These are phyloP conservation scores for Drosophila varians DNA, from an alignment of 1,140 invertebrate genomes.

Conservation along the genomic window DNA sequence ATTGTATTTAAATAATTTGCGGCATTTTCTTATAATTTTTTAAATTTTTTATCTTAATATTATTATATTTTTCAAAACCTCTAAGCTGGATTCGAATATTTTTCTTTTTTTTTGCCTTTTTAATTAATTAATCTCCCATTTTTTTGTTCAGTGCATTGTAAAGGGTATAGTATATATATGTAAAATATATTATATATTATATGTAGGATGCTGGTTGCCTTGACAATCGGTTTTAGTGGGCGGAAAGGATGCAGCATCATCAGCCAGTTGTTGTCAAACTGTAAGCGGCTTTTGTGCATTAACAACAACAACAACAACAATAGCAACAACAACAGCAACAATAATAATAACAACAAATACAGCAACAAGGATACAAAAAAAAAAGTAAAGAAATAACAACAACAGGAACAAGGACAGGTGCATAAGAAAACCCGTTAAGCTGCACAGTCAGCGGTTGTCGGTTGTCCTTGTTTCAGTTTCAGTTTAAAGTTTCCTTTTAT, in stretches of 20 bases:
- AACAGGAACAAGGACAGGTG: constrained; percentile 21
- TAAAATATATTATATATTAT: neutral
- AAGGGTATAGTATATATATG: no score
- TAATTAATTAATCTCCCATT: no score
- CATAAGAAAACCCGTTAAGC: constrained; percentile 43
- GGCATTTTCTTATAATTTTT: no score
- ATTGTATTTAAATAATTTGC: no score
- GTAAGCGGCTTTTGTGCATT: constrained; percentile 69
- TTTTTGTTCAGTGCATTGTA: neutral
- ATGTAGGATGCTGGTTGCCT: constrained; percentile 29
- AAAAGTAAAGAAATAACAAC: neutral
- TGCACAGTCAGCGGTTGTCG: constrained; percentile 59
- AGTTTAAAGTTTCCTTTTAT: constrained; percentile 59
- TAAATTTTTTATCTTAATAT: no score
- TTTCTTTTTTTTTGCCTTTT: no score
- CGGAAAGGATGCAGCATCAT: constrained; percentile 11
- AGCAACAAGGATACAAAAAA: constrained; percentile 14
- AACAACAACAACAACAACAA: constrained; percentile 15
- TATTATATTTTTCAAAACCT: no score
- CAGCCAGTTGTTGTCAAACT: constrained; percentile 56
- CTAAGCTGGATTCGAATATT: no score
- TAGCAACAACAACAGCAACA: constrained; percentile 17
- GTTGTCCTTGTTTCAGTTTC: constrained; percentile 44
- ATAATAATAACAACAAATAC: constrained; percentile 4
- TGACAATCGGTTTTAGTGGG: constrained; percentile 54